Base-by-base conservation (phyloP, 1,140 invertebrate genomes). In the Brachionus manjavacas region DNA sequence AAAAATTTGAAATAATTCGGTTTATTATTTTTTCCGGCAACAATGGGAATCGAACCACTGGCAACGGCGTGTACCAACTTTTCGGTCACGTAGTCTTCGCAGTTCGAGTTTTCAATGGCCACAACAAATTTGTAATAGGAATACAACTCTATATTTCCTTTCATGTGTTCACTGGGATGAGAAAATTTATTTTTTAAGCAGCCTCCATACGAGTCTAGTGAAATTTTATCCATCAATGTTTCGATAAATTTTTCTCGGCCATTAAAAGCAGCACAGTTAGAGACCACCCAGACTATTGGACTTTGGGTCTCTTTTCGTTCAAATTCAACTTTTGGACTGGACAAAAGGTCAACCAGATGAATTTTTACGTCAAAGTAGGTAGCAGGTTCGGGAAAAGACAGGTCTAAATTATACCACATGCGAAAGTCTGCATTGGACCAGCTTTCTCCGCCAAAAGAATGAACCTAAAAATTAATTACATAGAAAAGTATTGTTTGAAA, bases 41-140 rank as follows among this genome's bases (percentile, higher is more conserved):
- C 83, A 23, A 84, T 84, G 20, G 83, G 83, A 41, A 84, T 64
- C 39, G 83, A 84, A 25, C 66, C 66, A 52, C 55, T 68, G n/a
- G 80, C 80, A 16, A 84, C 39, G 8, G 16, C 83, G 39, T 84
- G 66, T 6, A 84, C 70, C 8, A 84, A 16, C 41, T 84, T 84
- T 78, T 84, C 83, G 0, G 83, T 84, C 0, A 84, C 31, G 39
- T 84, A 84, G 43, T 84, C 83, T 25, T 74, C 68, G 55, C 83
- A 84, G 55, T 84, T 84, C 12, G 83, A 84, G 41, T 84, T 84
- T 20, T 84, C 83, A n/a, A 84, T 84, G 25, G 83, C 83, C 12
- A 84, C 60, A 4, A 84, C 83, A 78, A 74, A 84, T 66, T 84
- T 84, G 46, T 84, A 84, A 74, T 39, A 39, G 3, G 31, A 70